A percentile compares a stretch with the other conserved stretches of the same genome.
These are phyloP conservation scores for Sciurus vulgaris DNA, from an alignment of 2,797 vertebrate genomes.

Conservation along the genomic window DNA sequence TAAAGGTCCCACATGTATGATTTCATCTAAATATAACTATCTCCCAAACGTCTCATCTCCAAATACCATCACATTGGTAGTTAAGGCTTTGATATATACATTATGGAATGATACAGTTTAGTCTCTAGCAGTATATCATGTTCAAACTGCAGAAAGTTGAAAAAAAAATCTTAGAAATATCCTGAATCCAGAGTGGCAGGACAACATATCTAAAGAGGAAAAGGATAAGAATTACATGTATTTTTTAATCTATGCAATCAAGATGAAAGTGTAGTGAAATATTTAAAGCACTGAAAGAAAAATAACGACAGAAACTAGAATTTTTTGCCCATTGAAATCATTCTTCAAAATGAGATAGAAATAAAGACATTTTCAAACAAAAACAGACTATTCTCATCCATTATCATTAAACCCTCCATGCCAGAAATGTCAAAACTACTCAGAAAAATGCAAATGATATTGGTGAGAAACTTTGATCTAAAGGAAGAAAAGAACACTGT, in stretches of 20 bases:
- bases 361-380: not conserved
- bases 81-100: not conserved
- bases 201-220: not conserved
- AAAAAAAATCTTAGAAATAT: not conserved
- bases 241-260: no score
- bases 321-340: not conserved
- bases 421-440: not conserved
- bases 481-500: not conserved
- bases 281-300: not conserved
- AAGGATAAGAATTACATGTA: not conserved
- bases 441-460: not conserved
- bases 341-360: not conserved
- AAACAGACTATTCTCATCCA: not conserved
- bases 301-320: not conserved
- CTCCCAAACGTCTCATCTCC: not conserved
- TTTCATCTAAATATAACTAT: not conserved
- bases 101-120: not conserved
- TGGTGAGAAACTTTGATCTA: not conserved
- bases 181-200: rapidly evolving
- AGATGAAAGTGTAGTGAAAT: not conserved
- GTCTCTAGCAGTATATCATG: not conserved
- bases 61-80: not conserved
- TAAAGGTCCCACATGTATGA: not conserved
- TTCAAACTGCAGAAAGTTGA: not conserved
- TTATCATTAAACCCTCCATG: not conserved